A percentile compares a stretch with the other conserved stretches of the same genome.
phyloP scores from a whole-genome alignment of 1,140 invertebrate genomes.

The Lepidurus arcticus region DNA sequence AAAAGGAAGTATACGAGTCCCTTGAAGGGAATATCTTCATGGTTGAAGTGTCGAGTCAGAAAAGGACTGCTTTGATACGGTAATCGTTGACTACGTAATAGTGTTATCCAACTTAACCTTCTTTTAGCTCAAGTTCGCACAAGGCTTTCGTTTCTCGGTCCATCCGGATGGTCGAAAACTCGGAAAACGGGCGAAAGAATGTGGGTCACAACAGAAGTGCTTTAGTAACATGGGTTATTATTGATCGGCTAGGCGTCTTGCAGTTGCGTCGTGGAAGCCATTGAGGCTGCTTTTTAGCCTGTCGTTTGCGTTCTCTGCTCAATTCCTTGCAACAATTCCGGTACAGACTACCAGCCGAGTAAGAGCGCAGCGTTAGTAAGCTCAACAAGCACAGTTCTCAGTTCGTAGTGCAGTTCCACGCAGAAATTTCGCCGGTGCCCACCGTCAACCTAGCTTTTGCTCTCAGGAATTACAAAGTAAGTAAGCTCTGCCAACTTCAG shows the following conservation, averaged over 20 bases:
- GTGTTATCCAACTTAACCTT: not conserved
- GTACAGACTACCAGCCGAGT: not conserved
- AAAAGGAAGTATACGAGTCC: no score
- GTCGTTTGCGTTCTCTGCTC: not conserved
- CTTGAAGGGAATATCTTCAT: no score
- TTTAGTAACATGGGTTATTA: not conserved
- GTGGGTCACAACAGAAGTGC: conserved; percentile 18
- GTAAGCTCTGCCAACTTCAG: no score
- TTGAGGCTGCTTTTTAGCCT: not conserved
- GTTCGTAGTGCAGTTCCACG: not conserved
- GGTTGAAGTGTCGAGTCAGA: no score
- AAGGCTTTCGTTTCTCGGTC: not conserved
- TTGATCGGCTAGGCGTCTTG: not conserved
- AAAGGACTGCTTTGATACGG: no score
- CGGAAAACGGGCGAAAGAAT: not conserved
- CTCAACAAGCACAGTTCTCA: not conserved
- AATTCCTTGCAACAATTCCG: conserved; percentile 1
- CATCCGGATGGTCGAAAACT: not conserved
- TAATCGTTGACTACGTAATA: no score
- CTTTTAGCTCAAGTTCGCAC: not conserved
- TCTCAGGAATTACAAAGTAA: no score
- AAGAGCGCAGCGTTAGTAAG: not conserved
- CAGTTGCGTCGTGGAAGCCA: conserved; percentile 3
- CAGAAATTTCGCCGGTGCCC: no score
- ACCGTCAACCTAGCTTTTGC: no score